Percentiles rank a stretch among this genome's conserved stretches.
Evolutionary conservation across 2,113 vertebrate genomes (phyloP).

Genomic region (Siniperca knerii): DNA sequence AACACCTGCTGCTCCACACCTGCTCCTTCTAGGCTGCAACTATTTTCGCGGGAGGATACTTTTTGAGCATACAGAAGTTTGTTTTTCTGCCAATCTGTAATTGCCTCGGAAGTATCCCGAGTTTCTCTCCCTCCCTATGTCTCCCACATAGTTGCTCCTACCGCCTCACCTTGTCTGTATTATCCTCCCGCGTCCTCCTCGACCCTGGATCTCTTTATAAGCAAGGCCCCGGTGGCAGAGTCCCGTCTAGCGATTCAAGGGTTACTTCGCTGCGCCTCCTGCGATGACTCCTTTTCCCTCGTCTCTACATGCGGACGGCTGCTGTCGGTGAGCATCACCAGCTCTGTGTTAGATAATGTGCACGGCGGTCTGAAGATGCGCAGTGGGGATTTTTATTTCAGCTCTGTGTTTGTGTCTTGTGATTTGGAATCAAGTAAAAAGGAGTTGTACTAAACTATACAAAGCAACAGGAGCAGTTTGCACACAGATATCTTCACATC

Average conservation of each 20-base stretch:
- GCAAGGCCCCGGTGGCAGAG: conserved; percentile 52
- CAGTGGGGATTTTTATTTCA: too few species aligned
- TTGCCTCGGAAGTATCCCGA: neutral
- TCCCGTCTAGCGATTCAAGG: conserved; percentile 52
- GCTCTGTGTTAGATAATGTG: neutral
- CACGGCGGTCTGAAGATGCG: too few species aligned
- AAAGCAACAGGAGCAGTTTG: neutral
- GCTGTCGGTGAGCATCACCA: conserved; percentile 67
- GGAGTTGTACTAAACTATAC: neutral
- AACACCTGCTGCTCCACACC: neutral
- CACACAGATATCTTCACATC: neutral
- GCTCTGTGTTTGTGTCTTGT: neutral
- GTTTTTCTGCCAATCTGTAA: neutral
- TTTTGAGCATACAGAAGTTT: neutral
- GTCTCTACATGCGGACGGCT: conserved; percentile 60
- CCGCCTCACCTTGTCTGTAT: neutral
- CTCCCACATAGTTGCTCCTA: neutral
- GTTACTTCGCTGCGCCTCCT: conserved; percentile 48
- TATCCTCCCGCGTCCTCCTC: neutral
- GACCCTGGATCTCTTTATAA: conserved; percentile 66
- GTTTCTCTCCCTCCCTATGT: neutral
- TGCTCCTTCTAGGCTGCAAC: neutral
- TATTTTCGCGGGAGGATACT: neutral
- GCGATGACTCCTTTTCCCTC: conserved; percentile 54
- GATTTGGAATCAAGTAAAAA: neutral